Base-by-base conservation (phyloP, 2,797 vertebrate species). In the Rhincodon typus region DNA sequence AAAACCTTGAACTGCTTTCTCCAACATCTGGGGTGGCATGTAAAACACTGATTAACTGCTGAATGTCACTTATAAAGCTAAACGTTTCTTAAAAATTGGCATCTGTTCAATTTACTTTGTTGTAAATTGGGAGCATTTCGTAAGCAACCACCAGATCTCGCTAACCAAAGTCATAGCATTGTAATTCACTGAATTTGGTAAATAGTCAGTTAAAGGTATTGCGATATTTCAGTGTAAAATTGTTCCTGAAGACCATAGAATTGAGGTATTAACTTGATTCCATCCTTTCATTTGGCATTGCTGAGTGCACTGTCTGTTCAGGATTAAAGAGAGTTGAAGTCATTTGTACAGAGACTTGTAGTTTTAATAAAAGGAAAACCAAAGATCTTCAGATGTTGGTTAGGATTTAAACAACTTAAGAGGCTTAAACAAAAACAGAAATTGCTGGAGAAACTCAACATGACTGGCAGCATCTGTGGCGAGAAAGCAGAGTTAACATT, bases 271-370 rank as follows among this genome's bases (percentile, higher is more conserved):
- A 84, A 69, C 21, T 42, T 93, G n/a, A 67, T 69, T 67, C 62
- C 62, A 42, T 25, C 38, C 8, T 69, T 91, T 62, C 50, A 66
- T 93, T 1, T 42, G 62, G 90, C 90, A 69, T 93, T 69, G 69
- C 34, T 93, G 62, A 93, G n/a, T 93, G 7, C 10, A 93, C 90
- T 67, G n/a, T 66, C 1, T n/a, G 66, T n/a, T 69, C 66, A 69
- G 90, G 90, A 93, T 93, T 93, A 93, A 38, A 23, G n/a, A 3
- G n/a, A 42, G n/a, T 23, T 69, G 90, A n/a, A 93, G 88, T 62
- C 66, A 25, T 69, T 91, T 66, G 38, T 93, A 38, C 62, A 69
- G 66, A 42, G 62, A 93, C 21, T 69, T 42, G 66, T 93, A 69
- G 19, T 93, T 42, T 93, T 66, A 67, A 38, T 67, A 93, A 93